Conservation (phyloP, 37 sponge, comb jelly and placozoan genomes). For the Oscarella lobularis region DNA sequence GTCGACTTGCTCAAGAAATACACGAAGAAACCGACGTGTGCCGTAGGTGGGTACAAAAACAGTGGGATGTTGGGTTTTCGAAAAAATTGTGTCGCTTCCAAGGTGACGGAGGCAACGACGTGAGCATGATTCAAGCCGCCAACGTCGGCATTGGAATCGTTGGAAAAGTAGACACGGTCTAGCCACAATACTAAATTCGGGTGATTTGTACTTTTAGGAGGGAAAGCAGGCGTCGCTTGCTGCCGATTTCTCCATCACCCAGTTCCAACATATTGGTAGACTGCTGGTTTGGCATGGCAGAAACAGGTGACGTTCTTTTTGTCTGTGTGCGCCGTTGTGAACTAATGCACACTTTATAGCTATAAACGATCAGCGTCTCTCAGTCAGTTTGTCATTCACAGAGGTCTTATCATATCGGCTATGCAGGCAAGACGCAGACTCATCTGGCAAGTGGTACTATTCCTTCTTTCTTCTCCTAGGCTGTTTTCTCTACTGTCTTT, state of each 20-base stretch:
- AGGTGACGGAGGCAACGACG: slow-evolving; percentile 92
- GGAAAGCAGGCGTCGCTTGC: slow-evolving; percentile 94
- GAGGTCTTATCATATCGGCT: slow-evolving; percentile 89
- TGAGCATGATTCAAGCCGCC: slow-evolving; percentile 96
- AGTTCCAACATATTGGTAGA: slow-evolving; percentile 70
- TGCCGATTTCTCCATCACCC: slow-evolving; percentile 87
- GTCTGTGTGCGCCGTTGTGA: not conserved
- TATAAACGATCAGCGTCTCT: slow-evolving; percentile 86
- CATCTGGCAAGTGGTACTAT: not conserved
- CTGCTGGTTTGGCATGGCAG: slow-evolving; percentile 91
- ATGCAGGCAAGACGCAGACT: slow-evolving; percentile 67
- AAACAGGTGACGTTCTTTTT: slow-evolving; percentile 49
- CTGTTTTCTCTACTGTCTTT: slow-evolving; percentile 74
- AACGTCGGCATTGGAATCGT: slow-evolving; percentile 90
- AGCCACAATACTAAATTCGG: not conserved
- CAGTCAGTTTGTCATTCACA: slow-evolving; percentile 92
- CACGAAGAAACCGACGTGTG: slow-evolving; percentile 61
- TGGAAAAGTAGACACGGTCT: slow-evolving; percentile 43
- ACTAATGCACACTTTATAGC: too few relatives aligned
- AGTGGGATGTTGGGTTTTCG: too few relatives aligned
- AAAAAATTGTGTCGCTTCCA: too few relatives aligned
- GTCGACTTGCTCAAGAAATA: slow-evolving; percentile 63
- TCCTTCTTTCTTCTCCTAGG: slow-evolving; percentile 17
- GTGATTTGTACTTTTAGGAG: slow-evolving; percentile 26
- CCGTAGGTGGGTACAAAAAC: slow-evolving; percentile 72